These are phyloP conservation scores for Popillia japonica DNA, from an alignment of 1,140 invertebrate genomes.

Conservation along the genomic window DNA sequence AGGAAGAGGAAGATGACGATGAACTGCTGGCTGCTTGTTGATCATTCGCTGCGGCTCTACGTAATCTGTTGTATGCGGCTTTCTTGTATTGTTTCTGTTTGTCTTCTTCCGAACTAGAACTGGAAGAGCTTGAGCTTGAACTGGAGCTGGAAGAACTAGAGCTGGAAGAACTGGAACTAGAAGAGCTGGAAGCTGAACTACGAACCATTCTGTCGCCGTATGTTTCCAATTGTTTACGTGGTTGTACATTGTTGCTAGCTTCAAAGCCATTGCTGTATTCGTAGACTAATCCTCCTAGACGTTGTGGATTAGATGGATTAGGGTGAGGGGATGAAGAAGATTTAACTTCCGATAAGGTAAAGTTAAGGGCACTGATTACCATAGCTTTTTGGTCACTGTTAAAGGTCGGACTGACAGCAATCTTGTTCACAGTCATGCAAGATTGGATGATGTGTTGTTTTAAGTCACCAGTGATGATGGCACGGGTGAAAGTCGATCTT, in stretches of 20 bases:
- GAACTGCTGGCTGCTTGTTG: background rate
- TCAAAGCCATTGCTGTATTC: constrained; percentile 55
- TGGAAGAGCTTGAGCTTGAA: too few species aligned
- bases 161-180: too few species aligned
- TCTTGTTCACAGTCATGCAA: constrained; percentile 66
- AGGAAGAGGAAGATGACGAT: constrained; percentile 27
- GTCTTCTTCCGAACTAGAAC: too few species aligned
- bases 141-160: too few species aligned
- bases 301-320: constrained; percentile 52
- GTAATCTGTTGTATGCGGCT: too few species aligned
- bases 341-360: constrained; percentile 59
- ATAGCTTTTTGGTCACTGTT: constrained; percentile 64
- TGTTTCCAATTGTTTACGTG: too few species aligned
- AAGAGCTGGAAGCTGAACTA: too few species aligned
- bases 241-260: background rate
- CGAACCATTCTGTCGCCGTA: too few species aligned
- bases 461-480: constrained; percentile 65
- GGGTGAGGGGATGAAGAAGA: constrained; percentile 45
- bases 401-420: constrained; percentile 65
- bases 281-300: constrained; percentile 68
- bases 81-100: too few species aligned
- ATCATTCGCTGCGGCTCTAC: too few species aligned
- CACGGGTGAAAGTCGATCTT: constrained; percentile 65
- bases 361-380: constrained; percentile 66
- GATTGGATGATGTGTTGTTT: constrained; percentile 69